Percentiles rank a stretch among this genome's conserved stretches.
These are phyloP conservation scores for Mesorhabditis belari DNA, from an alignment of 2,888 invertebrate species.

Conservation along the genomic window DNA sequence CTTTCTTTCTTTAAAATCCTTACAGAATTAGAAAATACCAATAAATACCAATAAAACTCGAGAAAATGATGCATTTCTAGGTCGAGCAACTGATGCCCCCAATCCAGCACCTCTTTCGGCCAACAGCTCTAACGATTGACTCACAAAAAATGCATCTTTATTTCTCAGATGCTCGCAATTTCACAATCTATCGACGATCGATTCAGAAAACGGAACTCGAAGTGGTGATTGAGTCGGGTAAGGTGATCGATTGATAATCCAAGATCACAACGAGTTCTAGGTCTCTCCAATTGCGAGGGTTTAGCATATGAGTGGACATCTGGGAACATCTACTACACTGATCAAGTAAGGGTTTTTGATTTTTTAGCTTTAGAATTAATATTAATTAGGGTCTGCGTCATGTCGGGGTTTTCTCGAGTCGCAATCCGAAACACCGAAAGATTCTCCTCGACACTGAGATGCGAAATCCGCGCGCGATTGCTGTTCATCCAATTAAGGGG, in stretches of 20 bases:
- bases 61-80: background rate
- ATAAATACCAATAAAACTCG: no score
- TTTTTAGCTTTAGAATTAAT: no score
- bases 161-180: slow-evolving; percentile 62
- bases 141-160: slow-evolving; percentile 63
- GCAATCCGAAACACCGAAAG: slow-evolving; percentile 60
- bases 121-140: slow-evolving; percentile 69
- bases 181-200: slow-evolving; percentile 62
- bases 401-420: slow-evolving; percentile 67
- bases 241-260: no score
- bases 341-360: no score
- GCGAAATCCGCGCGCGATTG: slow-evolving; percentile 66
- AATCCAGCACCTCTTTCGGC: slow-evolving; percentile 65
- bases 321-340: slow-evolving; percentile 53
- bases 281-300: slow-evolving; percentile 63
- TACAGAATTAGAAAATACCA: no score
- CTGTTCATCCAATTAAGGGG: slow-evolving; percentile 68
- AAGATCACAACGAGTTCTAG: no score
- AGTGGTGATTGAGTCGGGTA: slow-evolving; percentile 61
- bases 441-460: slow-evolving; percentile 62
- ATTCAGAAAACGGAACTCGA: slow-evolving; percentile 60
- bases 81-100: slow-evolving; percentile 61
- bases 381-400: slow-evolving; percentile 67
- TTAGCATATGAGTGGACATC: slow-evolving; percentile 79
- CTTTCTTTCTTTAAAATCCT: no score